These are phyloP conservation scores for Gnathonemus longibarbis DNA, from an alignment of 2,113 vertebrate species.

Conservation along the genomic window DNA sequence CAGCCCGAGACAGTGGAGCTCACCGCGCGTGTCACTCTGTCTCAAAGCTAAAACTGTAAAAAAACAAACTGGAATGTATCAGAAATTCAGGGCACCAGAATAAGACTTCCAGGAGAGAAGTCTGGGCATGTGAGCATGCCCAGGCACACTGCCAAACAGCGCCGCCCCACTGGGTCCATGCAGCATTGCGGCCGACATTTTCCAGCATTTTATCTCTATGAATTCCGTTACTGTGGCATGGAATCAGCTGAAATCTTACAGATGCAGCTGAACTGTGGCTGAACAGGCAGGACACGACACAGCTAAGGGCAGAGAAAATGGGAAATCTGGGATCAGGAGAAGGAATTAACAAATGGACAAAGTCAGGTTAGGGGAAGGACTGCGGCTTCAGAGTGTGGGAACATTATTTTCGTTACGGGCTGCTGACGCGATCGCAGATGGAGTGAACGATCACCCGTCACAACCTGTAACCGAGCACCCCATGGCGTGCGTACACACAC, in stretches of 20 bases:
- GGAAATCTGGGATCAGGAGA: not conserved
- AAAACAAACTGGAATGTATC: not conserved
- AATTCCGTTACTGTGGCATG: not conserved
- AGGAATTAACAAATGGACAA: not conserved
- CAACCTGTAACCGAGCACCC: not conserved
- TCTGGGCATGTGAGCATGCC: not conserved
- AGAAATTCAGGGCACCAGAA: not conserved
- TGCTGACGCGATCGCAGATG: not conserved
- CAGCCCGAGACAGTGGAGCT: not conserved
- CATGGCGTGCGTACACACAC: not conserved
- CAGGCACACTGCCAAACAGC: not conserved
- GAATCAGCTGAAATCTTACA: not conserved
- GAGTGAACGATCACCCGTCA: no score
- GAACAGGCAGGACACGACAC: not conserved
- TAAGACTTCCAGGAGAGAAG: not conserved
- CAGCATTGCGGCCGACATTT: not conserved
- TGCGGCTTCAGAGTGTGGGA: not conserved
- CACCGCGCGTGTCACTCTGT: not conserved
- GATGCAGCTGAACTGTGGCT: not conserved
- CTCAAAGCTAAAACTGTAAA: not conserved
- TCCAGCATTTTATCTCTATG: not conserved
- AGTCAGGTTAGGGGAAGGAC: not conserved
- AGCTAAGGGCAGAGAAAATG: not conserved
- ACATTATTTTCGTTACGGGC: not conserved
- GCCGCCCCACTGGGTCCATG: not conserved